phyloP scores from a whole-genome alignment of 2,113 vertebrate species.

The Lanius ludovicianus region DNA sequence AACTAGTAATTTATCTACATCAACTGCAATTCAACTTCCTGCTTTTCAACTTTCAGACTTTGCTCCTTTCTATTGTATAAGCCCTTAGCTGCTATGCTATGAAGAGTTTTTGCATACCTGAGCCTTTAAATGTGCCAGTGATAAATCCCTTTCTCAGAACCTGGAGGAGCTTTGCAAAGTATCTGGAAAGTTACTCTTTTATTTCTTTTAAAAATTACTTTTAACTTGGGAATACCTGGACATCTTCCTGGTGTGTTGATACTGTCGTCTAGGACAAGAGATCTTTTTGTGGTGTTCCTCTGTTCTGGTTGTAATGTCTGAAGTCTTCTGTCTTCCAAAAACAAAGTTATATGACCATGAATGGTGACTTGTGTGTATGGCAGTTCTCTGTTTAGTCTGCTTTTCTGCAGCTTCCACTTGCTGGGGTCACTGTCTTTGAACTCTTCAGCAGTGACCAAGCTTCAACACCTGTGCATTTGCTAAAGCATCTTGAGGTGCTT shows the following conservation, averaged over 20 bases:
- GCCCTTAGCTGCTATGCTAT: accelerated
- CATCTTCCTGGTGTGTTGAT: not conserved
- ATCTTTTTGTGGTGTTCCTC: not conserved
- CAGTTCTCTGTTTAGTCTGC: not conserved
- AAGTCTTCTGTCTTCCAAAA: not conserved
- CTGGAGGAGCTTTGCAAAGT: not conserved
- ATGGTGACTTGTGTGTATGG: not conserved
- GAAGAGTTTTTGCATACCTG: not conserved
- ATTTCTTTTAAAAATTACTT: not conserved
- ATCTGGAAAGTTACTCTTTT: not conserved
- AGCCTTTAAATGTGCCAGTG: not conserved
- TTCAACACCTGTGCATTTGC: not conserved
- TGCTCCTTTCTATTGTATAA: not conserved
- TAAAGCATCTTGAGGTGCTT: not conserved
- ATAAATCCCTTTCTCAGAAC: not conserved
- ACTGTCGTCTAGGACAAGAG: not conserved
- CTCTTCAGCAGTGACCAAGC: not conserved
- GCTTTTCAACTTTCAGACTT: not conserved
- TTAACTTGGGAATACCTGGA: not conserved
- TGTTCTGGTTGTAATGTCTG: not conserved
- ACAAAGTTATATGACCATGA: accelerated
- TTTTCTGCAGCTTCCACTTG: not conserved
- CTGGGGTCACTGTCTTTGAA: not conserved
- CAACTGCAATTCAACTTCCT: not conserved
- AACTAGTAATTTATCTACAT: not conserved